phyloP scores from a whole-genome alignment of 1,140 invertebrate genomes.

The Caenorhabditis briggsae region DNA sequence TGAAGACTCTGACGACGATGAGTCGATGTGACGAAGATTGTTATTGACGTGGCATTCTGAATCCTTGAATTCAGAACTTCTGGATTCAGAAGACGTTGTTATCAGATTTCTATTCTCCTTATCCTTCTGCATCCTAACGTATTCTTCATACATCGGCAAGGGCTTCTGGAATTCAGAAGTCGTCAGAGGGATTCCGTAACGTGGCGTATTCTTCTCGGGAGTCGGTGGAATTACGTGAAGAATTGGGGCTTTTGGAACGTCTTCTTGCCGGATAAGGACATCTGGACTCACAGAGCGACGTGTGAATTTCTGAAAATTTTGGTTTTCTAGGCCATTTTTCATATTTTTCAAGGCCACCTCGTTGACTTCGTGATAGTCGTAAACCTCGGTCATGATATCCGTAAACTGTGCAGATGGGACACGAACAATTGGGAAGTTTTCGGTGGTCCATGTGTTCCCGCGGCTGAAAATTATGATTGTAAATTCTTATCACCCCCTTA shows the following conservation, averaged over 20 bases:
- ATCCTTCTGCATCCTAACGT: constrained; percentile 1
- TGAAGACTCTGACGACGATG: not conserved
- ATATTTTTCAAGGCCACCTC: not conserved
- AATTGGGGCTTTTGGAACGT: not conserved
- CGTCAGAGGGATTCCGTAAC: constrained; percentile 5
- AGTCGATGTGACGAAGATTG: constrained; percentile 24
- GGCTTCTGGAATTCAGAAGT: not conserved
- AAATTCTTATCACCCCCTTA: no score
- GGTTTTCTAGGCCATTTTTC: not conserved
- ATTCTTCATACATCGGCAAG: constrained; percentile 33
- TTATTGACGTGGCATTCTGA: not conserved
- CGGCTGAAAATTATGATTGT: constrained; percentile 38
- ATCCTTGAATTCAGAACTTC: not conserved
- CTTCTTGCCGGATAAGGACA: not conserved
- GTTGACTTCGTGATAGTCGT: constrained; percentile 33
- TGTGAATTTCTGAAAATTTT: constrained; percentile 15
- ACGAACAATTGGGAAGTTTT: constrained; percentile 35
- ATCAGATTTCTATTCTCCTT: not conserved
- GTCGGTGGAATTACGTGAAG: constrained; percentile 15
- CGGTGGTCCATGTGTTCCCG: constrained; percentile 25
- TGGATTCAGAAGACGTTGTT: not conserved
- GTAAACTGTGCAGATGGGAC: constrained; percentile 33
- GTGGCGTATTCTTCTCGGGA: constrained; percentile 29
- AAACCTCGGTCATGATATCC: constrained; percentile 2
- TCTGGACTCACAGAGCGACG: not conserved